Base-by-base conservation (phyloP, 2,888 invertebrate species). In the Neoascia interrupta region DNA sequence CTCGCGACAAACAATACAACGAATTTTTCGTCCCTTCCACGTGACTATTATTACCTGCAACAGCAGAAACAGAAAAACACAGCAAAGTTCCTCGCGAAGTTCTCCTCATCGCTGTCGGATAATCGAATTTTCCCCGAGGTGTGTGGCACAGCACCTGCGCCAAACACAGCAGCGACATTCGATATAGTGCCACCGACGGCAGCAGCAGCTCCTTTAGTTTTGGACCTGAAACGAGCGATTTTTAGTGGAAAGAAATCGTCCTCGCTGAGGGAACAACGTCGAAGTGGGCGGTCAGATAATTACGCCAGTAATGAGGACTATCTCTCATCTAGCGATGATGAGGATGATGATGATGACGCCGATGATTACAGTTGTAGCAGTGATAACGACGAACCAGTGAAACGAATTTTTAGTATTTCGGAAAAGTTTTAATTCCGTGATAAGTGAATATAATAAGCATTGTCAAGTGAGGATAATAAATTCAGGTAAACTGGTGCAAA, bases 401-500 rank as follows among this genome's bases (percentile, higher is more conserved):
- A 87, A 83, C 87, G 87, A 84, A 87, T 87, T 83, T 87, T 86
- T 85, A 88, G 87, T 84, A 87, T 87, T 83, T 87, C 87, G 82
- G 88, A 88, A 81, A 87, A 88, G 82, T 87, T 87, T 82, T 87
- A 86, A 84, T 43, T 19, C 19, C 28, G 16, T 23, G 16, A 19
- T 39, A 51, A 51, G 37, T 8, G 21, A 11, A 31, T 13, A 56
- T 10, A 56, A 34, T 56, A 34, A 5, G 8, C 6, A 34, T 47
- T 56, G 54, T 26, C 19, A 56, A 58, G 23, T 64, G 34, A 26
- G 47, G 31, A 56, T 54, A 39, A 34, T 41, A 47, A n/a, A 34
- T 39, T 41, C 26, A 37, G 61, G 51, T 49, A 63, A 63, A 6
- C 10, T 11, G 2, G 8, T 28, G 5, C 1, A 16, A 10, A n/a